These are phyloP conservation scores for Uloborus diversus DNA, from an alignment of 1,140 invertebrate genomes.

Conservation along the genomic window DNA sequence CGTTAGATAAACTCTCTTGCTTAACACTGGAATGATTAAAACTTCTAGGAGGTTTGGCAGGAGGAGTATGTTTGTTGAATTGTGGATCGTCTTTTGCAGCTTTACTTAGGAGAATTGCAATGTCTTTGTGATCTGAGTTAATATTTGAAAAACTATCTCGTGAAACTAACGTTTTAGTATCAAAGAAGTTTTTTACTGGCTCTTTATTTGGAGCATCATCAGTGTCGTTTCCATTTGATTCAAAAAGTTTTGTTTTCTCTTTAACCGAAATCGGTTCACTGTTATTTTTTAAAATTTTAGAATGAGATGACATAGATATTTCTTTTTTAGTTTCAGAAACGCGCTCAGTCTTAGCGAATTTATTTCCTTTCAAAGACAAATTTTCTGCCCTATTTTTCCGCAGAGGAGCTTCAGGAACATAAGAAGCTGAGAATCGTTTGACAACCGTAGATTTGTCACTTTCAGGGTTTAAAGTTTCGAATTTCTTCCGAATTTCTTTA, in stretches of 20 bases:
- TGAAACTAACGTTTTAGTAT: no score
- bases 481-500: conserved; percentile 42
- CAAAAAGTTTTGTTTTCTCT: conserved; percentile 44
- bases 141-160: no score
- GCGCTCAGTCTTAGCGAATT: not conserved
- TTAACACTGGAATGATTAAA: not conserved
- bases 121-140: no score
- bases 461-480: conserved; percentile 14
- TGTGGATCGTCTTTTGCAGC: no score
- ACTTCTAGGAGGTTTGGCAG: conserved; percentile 33
- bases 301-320: not conserved
- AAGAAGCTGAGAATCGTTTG: not conserved
- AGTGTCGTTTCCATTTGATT: not conserved
- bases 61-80: not conserved
- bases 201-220: not conserved
- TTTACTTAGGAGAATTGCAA: no score
- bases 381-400: not conserved
- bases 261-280: conserved; percentile 20
- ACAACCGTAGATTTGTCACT: not conserved
- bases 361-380: not conserved
- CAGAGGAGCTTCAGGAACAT: not conserved
- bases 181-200: no score
- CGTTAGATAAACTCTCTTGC: not conserved
- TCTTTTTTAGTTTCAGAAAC: no score
- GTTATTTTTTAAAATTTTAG: not conserved